A percentile compares a stretch with the other conserved stretches of the same genome.
phyloP scores from a whole-genome alignment of 1,140 invertebrate species.

The Vanessa atalanta region DNA sequence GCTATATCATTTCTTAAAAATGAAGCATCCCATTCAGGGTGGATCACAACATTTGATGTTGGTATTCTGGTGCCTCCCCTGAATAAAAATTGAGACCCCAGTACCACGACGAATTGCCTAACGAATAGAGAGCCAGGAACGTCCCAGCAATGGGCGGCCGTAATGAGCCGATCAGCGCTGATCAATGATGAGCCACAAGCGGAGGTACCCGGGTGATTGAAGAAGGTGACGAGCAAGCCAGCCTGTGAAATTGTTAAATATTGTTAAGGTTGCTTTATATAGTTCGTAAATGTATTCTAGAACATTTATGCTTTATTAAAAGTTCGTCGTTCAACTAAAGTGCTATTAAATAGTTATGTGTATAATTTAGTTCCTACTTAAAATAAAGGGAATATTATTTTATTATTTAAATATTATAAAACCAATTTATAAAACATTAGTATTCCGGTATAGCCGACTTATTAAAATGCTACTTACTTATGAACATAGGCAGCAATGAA shows the following conservation, averaged over 20 bases:
- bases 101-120: slow-evolving; percentile 44
- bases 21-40: slow-evolving; percentile 43
- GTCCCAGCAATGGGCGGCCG: slow-evolving; percentile 55
- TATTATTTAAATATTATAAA: too few relatives aligned
- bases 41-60: slow-evolving; percentile 43
- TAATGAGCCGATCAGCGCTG: slow-evolving; percentile 44
- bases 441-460: too few relatives aligned
- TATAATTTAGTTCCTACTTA: too few relatives aligned
- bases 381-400: too few relatives aligned
- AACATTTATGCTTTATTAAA: too few relatives aligned
- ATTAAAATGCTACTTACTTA: too few relatives aligned
- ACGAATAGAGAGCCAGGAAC: slow-evolving; percentile 39
- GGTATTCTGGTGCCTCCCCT: slow-evolving; percentile 44
- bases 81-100: slow-evolving; percentile 51
- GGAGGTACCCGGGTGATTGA: slow-evolving; percentile 34
- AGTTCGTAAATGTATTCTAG: too few relatives aligned
- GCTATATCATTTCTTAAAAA: slow-evolving; percentile 66
- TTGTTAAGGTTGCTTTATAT: too few relatives aligned
- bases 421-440: too few relatives aligned
- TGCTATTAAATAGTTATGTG: too few relatives aligned
- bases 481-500: too few relatives aligned
- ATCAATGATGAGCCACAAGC: slow-evolving; percentile 51
- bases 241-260: slow-evolving; percentile 34
- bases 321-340: too few relatives aligned
- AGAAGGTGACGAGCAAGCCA: slow-evolving; percentile 47